Conservation (phyloP, 2,888 invertebrate genomes). For the Meteorus colon region DNA sequence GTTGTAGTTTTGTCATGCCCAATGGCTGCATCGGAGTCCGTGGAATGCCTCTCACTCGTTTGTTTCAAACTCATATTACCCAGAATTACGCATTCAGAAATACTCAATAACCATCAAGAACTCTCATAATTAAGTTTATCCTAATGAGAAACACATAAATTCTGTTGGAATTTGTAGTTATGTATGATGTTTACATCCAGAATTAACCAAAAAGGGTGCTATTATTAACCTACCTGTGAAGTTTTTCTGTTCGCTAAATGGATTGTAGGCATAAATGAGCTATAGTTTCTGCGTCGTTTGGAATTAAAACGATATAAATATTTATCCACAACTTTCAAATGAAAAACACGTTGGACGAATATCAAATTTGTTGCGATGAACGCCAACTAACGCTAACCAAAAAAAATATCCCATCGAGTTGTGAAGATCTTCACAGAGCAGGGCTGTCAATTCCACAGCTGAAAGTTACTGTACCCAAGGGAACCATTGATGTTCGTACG, state of each 20-base stretch:
- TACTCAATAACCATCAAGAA: neutral
- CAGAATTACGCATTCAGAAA: neutral
- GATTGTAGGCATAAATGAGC: neutral
- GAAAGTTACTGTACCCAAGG: neutral
- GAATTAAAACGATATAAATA: neutral
- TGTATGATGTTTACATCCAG: slow-evolving; percentile 38
- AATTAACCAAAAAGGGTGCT: neutral
- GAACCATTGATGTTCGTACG: too few species aligned
- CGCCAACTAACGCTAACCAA: neutral
- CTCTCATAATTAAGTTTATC: neutral
- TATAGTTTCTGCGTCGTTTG: neutral
- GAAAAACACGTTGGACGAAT: neutral
- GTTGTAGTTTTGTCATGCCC: neutral
- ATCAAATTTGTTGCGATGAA: neutral
- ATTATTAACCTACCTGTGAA: neutral
- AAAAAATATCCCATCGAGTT: neutral
- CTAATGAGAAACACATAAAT: neutral
- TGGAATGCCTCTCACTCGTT: slow-evolving; percentile 24
- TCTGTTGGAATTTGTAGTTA: slow-evolving; percentile 23
- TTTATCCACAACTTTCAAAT: neutral
- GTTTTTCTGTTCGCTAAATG: neutral
- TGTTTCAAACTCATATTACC: slow-evolving; percentile 12
- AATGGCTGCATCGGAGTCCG: slow-evolving; percentile 16
- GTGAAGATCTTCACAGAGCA: neutral
- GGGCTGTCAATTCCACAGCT: neutral